Conservation (phyloP, 2,113 vertebrate species). For the Varanus salvator region DNA sequence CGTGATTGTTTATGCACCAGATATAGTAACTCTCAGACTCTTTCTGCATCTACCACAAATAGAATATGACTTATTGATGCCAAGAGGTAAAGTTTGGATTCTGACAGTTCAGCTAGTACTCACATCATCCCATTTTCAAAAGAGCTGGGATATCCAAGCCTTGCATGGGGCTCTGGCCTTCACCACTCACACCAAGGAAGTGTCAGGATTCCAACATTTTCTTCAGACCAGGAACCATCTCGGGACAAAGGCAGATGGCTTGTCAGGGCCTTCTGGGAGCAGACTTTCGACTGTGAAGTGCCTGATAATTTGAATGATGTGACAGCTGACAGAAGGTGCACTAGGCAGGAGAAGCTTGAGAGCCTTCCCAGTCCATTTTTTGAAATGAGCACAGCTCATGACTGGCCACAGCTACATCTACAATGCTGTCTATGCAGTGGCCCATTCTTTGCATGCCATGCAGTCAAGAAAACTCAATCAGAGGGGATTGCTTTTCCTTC, state of each 20-base stretch:
- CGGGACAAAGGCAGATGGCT: too few relatives aligned
- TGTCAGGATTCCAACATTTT: background rate
- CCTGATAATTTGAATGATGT: background rate
- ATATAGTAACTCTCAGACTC: background rate
- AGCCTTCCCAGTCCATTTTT: background rate
- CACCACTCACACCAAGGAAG: background rate
- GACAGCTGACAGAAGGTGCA: background rate
- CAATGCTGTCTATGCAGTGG: too few relatives aligned
- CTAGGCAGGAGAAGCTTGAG: background rate
- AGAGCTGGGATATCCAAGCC: background rate
- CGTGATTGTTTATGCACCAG: background rate
- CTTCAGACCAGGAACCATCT: too few relatives aligned
- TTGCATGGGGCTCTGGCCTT: slow-evolving; percentile 11
- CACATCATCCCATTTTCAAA: background rate
- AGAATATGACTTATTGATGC: background rate
- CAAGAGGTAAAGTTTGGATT: slow-evolving; percentile 16
- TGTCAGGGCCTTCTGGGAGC: too few relatives aligned
- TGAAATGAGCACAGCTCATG: too few relatives aligned
- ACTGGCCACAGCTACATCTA: too few relatives aligned
- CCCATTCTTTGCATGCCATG: slow-evolving; percentile 14
- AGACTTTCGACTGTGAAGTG: background rate
- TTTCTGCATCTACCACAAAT: background rate
- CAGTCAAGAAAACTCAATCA: background rate
- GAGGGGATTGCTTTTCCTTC: background rate
- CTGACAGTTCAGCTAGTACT: background rate